Base-by-base conservation (phyloP, 2,888 invertebrate genomes). In the Nephrotoma flavescens region DNA sequence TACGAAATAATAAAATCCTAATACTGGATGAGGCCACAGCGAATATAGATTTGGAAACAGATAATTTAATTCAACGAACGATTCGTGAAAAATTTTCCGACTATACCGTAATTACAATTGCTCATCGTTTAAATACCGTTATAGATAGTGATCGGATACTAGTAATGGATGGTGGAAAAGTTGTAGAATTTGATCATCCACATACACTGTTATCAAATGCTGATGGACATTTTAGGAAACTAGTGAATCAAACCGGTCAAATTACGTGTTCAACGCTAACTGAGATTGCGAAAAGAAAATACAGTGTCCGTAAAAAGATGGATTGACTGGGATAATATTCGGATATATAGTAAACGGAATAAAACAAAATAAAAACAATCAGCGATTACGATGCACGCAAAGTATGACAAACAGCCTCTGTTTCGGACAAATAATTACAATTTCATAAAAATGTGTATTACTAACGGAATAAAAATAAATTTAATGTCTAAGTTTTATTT, bases 101-200 rank as follows among this genome's bases (percentile, higher is more conserved):
- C 71, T 97, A 97, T 90, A 97, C 97, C 0, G 97, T 98, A 2
- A 91, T 98, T n/a, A 98, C 97, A 0, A 97, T 98, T 42, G 98
- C 98, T 4, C 98, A 98, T 92, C 94, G 98, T 6, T 92, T 98
- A 87, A 95, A 98, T 90, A 98, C 97, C 0, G 96, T 98, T 52
- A 97, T 98, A 92, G 97, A 98, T 90, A 96, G 96, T 2, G 97
- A 97, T 91, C 93, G 95, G 88, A 95, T 97, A 71, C 91, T 97
- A 88, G 97, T 97, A 0, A 95, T 98, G 94, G 96, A 97, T 89
- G 93, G 93, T 42, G 96, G 96, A 0, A 90, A 91, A 44, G 92
- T 94, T 85, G 94, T 94, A 9, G 97, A 98, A 91, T 94, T 95
- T 84, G 96, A 95, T 11, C 95, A 95, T 89, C 97, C 98, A 0